A percentile compares a stretch with the other conserved stretches of the same genome.
phyloP scores from a whole-genome alignment of 2,888 invertebrate species.

The Antitype chi region DNA sequence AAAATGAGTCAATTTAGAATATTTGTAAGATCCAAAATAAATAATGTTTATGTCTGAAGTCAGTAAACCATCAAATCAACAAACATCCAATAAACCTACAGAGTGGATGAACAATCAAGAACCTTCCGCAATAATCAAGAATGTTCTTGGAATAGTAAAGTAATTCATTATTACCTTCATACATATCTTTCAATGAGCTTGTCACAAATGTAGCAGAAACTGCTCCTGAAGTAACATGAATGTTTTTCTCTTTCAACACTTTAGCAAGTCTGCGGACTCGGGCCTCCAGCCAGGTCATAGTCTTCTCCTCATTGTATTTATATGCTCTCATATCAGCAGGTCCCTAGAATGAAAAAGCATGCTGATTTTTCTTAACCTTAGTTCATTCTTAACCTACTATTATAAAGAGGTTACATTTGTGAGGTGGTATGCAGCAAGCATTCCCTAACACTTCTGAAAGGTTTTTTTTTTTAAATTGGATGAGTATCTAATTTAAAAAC shows the following conservation, averaged over 20 bases:
- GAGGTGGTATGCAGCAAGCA: no score
- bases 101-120: neutral
- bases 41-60: neutral
- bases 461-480: no score
- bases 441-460: no score
- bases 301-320: conserved; percentile 95
- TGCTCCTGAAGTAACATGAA: conserved; percentile 94
- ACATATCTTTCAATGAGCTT: conserved; percentile 90
- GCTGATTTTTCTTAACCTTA: neutral
- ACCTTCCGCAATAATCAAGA: neutral
- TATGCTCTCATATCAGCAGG: conserved; percentile 94
- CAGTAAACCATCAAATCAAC: no score
- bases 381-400: neutral
- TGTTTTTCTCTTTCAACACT: conserved; percentile 92
- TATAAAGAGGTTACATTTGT: no score
- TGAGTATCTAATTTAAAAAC: no score
- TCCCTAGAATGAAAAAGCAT: conserved; percentile 82
- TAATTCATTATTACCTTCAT: conserved; percentile 85
- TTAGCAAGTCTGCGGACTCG: conserved; percentile 92
- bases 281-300: conserved; percentile 93
- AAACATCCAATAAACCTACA: no score
- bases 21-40: neutral
- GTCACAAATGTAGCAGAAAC: conserved; percentile 94
- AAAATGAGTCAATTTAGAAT: neutral
- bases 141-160: neutral